Evolutionary conservation across 2,888 invertebrate species (phyloP), one percentile per base, ranked within the genome.

Genomic region (Epiblema foenella): DNA sequence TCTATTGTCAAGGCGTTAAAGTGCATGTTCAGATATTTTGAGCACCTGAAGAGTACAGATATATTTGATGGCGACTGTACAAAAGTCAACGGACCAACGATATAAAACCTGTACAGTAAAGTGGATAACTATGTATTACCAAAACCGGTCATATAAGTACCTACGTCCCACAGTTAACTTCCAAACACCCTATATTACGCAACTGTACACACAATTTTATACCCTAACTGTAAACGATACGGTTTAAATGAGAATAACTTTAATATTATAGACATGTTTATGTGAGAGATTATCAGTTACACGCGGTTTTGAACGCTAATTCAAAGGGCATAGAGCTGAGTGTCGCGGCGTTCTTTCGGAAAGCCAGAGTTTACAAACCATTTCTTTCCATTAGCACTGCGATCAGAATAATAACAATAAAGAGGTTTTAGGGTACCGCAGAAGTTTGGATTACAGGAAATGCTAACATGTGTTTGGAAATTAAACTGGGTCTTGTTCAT

Each of bases 321-420:
- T 68, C 72, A 65, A 73, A 60, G 71, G 68, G 68, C 64, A 5
- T 77, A 76, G 24, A n/a, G 67, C 11, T 66, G 67, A 54, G 72
- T 72, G 76, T 77, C 73, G 71, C 58, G 59, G 62, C 63, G 62
- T 73, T 66, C 71, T 65, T 71, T 59, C 58, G 63, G 60, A 39
- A 57, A 68, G 69, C 68, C 68, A 63, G 12, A 77, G 79, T 86
- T 85, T 83, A 81, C 85, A 76, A 77, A 85, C 80, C 82, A 84
- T 86, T 87, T 83, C 80, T 81, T 76, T 77, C 84, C 83, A 85
- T 89, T 89, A 89, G 83, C 83, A 77, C 72, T 60, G 65, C 77
- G 79, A 83, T 83, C 78, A 80, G 76, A 77, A 78, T 76, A 76
- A 79, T 78, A 76, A 78, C 78, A 73, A 74, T 75, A 75, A 76